A percentile compares a stretch with the other conserved stretches of the same genome.
These are phyloP conservation scores for Athetis lepigone DNA, from an alignment of 2,888 invertebrate species.

Conservation along the genomic window DNA sequence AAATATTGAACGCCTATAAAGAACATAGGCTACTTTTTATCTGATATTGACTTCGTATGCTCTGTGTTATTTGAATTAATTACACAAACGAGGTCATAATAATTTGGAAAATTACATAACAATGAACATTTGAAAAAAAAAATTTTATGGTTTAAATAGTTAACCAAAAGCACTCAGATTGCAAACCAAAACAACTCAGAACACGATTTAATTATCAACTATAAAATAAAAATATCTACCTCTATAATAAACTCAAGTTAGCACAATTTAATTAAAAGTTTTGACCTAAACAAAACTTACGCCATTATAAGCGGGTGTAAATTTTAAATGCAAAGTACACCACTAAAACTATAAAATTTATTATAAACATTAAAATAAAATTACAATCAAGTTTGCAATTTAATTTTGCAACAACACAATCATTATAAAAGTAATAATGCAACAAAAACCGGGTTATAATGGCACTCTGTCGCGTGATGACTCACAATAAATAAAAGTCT, in stretches of 20 bases:
- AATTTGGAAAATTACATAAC: no score
- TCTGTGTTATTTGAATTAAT: no score
- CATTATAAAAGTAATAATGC: constrained; percentile 39
- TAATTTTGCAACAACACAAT: constrained; percentile 46
- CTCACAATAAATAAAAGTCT: constrained; percentile 53
- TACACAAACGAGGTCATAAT: no score
- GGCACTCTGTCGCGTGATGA: constrained; percentile 47
- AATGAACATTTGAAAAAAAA: no score
- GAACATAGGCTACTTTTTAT: no score
- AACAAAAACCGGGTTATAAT: constrained; percentile 26
- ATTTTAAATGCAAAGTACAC: constrained; percentile 14
- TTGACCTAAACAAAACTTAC: constrained; percentile 19
- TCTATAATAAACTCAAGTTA: not conserved
- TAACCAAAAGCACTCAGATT: no score
- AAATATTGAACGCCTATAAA: no score
- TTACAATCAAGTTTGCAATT: constrained; percentile 27
- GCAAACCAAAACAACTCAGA: no score
- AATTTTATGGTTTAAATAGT: no score
- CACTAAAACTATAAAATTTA: constrained; percentile 18
- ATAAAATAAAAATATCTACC: no score
- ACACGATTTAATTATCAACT: not conserved
- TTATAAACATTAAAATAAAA: constrained; percentile 28
- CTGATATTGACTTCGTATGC: no score
- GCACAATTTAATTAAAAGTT: constrained; percentile 21
- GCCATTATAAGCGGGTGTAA: constrained; percentile 11